A percentile compares a stretch with the other conserved stretches of the same genome.
phyloP scores from a whole-genome alignment of 2,113 vertebrate genomes.

The Bettongia penicillata region DNA sequence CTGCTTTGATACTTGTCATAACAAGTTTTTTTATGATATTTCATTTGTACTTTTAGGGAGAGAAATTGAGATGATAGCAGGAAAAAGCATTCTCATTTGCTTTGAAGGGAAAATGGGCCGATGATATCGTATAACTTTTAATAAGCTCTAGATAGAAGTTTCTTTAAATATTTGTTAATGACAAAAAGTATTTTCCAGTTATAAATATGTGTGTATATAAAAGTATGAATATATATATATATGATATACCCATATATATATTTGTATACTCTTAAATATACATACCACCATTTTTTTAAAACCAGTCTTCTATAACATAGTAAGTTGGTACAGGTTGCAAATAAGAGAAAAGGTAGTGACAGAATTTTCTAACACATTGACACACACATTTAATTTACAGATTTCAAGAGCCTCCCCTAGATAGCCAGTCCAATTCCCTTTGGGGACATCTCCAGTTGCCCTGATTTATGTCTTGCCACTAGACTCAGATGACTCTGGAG shows the following conservation, averaged over 20 bases:
- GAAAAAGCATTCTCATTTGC: neutral
- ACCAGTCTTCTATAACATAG: no score
- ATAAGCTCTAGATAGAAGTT: neutral
- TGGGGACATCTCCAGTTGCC: no score
- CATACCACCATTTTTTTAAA: neutral
- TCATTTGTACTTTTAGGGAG: neutral
- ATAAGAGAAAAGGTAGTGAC: neutral
- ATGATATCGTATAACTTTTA: neutral
- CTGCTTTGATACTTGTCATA: no score
- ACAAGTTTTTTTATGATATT: neutral
- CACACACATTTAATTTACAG: neutral
- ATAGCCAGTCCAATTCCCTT: no score
- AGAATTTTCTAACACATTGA: neutral
- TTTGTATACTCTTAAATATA: no score
- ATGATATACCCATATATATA: no score
- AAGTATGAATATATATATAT: neutral
- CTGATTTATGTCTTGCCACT: no score
- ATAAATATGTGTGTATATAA: neutral
- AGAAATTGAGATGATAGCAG: neutral
- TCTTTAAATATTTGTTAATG: neutral
- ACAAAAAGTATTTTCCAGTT: neutral
- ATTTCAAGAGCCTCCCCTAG: neutral
- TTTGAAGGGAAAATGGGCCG: neutral
- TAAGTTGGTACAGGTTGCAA: neutral
- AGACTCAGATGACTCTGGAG: no score